Base-by-base conservation (phyloP, 2,113 vertebrate species). In the Periophthalmodon schlosseri region DNA sequence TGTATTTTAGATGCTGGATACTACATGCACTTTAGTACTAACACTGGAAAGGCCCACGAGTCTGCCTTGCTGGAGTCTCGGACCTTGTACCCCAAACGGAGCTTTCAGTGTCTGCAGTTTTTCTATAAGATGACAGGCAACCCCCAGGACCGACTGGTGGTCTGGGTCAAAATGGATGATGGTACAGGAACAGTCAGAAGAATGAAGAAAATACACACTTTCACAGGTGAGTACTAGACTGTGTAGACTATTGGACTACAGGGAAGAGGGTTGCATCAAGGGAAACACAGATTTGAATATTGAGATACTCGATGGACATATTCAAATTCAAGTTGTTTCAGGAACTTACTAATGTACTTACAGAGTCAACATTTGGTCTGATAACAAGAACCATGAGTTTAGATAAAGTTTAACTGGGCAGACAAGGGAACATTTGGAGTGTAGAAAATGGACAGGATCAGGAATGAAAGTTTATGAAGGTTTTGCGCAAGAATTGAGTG, bases 111-210 rank as follows among this genome's bases (percentile, higher is more conserved):
- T 74, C 93, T 98, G 49, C 96, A 99, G 84, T 97, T 98, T 82
- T 98, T 95, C 91, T 98, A 97, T 5, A 97, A 92, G 86, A 96
- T 95, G 91, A 94, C 94, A 0, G 96, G 97, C 61, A 95, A 89
- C 68, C 16, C 60, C 4, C 84, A 84, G 20, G 96, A 99, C 84
- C 93, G 89, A 47, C 92, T 98, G 1, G 79, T 92, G 15, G 18
- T 99, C 78, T 98, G 96, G 97, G 75, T 95, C 73, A 96, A 91
- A 69, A 90, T 88, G 60, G 96, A 98, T n/a, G 96, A 98, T 11
- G 86, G 95, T 69, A 94, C 95, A 0, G 96, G 95, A 74, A 91
- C 68, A 0, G 33, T 97, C 52, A 93, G 94, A 58, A 95, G 83
- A 78, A 75, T 95, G 87, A 92, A 79, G 78, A 96, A 95, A 91